These are phyloP conservation scores for Catagonus wagneri DNA, from an alignment of 2,113 vertebrate genomes.

Conservation along the genomic window DNA sequence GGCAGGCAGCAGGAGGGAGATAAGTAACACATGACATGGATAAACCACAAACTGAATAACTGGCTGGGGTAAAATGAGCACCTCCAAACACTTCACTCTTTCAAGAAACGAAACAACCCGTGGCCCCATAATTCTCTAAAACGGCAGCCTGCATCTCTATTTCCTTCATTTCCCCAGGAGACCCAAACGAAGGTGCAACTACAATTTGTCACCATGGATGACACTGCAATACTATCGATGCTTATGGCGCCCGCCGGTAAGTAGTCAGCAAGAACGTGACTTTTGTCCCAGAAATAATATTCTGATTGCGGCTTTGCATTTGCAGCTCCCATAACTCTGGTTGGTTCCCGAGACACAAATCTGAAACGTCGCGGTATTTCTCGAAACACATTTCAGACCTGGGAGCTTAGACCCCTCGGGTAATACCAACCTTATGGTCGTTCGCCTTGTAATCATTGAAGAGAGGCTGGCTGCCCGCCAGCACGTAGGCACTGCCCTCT, in stretches of 20 bases:
- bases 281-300: conserved; percentile 62
- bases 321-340: not conserved
- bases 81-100: conserved; percentile 63
- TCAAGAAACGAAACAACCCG: conserved; percentile 40
- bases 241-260: conserved; percentile 31
- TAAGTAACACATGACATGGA: not conserved
- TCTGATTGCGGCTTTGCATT: conserved; percentile 11
- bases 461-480: conserved; percentile 77
- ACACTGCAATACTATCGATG: conserved; percentile 33
- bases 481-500: conserved; percentile 86
- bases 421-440: conserved; percentile 88
- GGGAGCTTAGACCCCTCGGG: not conserved
- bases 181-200: conserved; percentile 33
- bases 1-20: conserved; percentile 15
- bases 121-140: conserved; percentile 49
- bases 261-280: conserved; percentile 42
- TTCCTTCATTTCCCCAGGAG: conserved; percentile 51
- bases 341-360: not conserved
- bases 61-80: conserved; percentile 36
- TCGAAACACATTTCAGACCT: not conserved
- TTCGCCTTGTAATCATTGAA: conserved; percentile 79
- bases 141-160: not conserved
- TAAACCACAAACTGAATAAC: conserved; percentile 59
- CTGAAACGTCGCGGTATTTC: not conserved
- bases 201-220: conserved; percentile 46